These are phyloP conservation scores for Neostethus bicornis DNA, from an alignment of 2,797 vertebrate species.

Conservation along the genomic window DNA sequence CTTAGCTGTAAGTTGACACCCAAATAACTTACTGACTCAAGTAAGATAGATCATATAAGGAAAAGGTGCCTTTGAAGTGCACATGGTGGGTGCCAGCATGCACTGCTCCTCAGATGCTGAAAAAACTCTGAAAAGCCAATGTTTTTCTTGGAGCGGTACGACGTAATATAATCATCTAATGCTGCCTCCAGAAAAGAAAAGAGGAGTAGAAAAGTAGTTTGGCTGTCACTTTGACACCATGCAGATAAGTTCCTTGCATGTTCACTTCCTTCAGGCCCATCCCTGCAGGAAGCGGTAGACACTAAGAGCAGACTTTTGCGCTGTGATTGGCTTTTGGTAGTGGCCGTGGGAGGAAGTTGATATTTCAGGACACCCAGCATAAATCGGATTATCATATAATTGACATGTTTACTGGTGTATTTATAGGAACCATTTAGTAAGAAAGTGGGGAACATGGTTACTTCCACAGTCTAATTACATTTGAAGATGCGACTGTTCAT, in stretches of 20 bases:
- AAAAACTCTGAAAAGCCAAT: slow-evolving; percentile 45
- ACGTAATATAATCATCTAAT: slow-evolving; percentile 52
- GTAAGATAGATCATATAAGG: slow-evolving; percentile 33
- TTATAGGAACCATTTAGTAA: slow-evolving; percentile 67
- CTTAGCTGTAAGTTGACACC: slow-evolving; percentile 47
- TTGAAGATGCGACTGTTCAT: slow-evolving; percentile 33
- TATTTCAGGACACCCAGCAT: slow-evolving; percentile 64
- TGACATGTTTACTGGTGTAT: slow-evolving; percentile 72
- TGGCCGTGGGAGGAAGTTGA: slow-evolving; percentile 67
- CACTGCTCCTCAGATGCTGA: slow-evolving; percentile 53
- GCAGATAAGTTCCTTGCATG: slow-evolving; percentile 43
- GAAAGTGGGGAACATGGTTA: slow-evolving; percentile 50
- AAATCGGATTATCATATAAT: slow-evolving; percentile 74
- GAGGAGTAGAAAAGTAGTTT: slow-evolving; percentile 37
- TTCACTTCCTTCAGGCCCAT: slow-evolving; percentile 39
- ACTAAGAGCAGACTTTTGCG: slow-evolving; percentile 22
- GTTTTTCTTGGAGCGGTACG: slow-evolving; percentile 49
- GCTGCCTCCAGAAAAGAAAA: slow-evolving; percentile 48
- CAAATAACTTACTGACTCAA: slow-evolving; percentile 13
- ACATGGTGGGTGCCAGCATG: slow-evolving; percentile 12
- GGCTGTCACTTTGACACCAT: slow-evolving; percentile 50
- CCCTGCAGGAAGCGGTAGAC: slow-evolving; percentile 38
- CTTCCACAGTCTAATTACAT: slow-evolving; percentile 50
- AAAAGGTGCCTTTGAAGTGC: slow-evolving; percentile 48
- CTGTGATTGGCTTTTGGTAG: slow-evolving; percentile 46